phyloP scores from a whole-genome alignment of 2,888 invertebrate species.

The Synanthedon myopaeformis region DNA sequence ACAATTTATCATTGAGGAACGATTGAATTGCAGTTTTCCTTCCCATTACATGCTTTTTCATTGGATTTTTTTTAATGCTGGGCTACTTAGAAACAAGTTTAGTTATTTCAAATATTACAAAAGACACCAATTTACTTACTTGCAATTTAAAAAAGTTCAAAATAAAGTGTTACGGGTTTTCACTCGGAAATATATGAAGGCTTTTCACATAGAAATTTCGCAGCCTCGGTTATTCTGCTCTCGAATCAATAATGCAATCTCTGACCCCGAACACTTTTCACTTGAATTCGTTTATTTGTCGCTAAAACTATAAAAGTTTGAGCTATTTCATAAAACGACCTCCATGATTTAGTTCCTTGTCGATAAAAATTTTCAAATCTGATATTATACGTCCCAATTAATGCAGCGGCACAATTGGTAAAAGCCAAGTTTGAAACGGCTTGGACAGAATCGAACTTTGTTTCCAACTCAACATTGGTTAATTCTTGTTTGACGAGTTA shows the following conservation, averaged over 20 bases:
- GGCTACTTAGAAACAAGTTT: no score
- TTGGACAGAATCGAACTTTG: background rate
- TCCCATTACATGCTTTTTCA: no score
- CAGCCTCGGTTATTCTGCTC: background rate
- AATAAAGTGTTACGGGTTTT: no score
- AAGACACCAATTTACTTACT: no score
- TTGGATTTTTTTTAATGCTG: no score
- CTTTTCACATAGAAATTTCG: background rate
- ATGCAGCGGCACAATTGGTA: background rate
- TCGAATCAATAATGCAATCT: slow-evolving; percentile 13
- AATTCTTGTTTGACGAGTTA: background rate
- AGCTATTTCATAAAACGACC: slow-evolving; percentile 13
- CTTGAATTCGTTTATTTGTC: slow-evolving; percentile 14
- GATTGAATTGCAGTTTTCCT: no score
- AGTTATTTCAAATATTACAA: no score
- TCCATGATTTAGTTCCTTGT: slow-evolving; percentile 8
- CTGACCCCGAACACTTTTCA: slow-evolving; percentile 11
- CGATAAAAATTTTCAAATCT: slow-evolving; percentile 9
- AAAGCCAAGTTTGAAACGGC: background rate
- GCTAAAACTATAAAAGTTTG: slow-evolving; percentile 12
- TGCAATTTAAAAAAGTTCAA: no score
- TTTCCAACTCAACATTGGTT: background rate
- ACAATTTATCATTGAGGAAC: no score
- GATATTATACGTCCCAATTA: background rate
- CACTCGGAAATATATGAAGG: background rate